Percentiles rank a stretch among this genome's conserved stretches.
Evolutionary conservation across 2,888 invertebrate genomes (phyloP).

Genomic region (Lissocephala sabroskyi): DNA sequence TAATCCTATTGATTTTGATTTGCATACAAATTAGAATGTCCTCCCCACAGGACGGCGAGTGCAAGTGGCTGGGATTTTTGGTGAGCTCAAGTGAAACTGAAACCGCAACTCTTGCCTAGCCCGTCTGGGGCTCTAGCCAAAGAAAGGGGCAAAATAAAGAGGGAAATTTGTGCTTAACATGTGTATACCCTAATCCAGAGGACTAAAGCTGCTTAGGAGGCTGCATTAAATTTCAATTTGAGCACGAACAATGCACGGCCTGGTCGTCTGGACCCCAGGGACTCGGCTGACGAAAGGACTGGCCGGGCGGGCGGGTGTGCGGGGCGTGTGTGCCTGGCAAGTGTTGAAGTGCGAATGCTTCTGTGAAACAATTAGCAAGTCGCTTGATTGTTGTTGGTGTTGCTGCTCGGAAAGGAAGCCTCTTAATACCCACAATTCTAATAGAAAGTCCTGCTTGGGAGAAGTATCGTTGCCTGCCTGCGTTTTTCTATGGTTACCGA

Average conservation of each 20-base stretch:
- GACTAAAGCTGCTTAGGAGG: slow-evolving; percentile 44
- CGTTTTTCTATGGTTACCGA: slow-evolving; percentile 5
- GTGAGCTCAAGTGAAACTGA: slow-evolving; percentile 30
- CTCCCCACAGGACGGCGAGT: slow-evolving; percentile 12
- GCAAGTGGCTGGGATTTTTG: slow-evolving; percentile 30
- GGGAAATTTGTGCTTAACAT: slow-evolving; percentile 52
- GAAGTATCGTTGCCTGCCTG: not conserved
- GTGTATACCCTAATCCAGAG: slow-evolving; percentile 56
- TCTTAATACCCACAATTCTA: too few relatives aligned
- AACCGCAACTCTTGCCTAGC: slow-evolving; percentile 1
- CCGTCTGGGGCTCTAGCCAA: too few relatives aligned
- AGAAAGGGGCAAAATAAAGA: slow-evolving; percentile 27
- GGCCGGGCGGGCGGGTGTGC: not conserved
- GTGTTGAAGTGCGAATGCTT: slow-evolving; percentile 61
- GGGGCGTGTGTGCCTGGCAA: slow-evolving; percentile 29
- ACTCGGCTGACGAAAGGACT: not conserved
- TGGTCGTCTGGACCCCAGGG: too few relatives aligned
- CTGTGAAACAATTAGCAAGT: slow-evolving; percentile 58
- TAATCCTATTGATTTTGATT: slow-evolving; percentile 68
- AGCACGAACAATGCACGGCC: slow-evolving; percentile 20
- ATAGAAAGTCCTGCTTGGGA: too few relatives aligned
- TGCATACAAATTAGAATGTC: slow-evolving; percentile 58
- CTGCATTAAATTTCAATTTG: slow-evolving; percentile 65
- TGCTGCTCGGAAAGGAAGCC: slow-evolving; percentile 1
- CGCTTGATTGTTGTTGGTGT: slow-evolving; percentile 37